Percentiles rank a stretch among this genome's conserved stretches.
These are phyloP conservation scores for Fragum sueziense DNA, from an alignment of 2,888 invertebrate species.

Conservation along the genomic window DNA sequence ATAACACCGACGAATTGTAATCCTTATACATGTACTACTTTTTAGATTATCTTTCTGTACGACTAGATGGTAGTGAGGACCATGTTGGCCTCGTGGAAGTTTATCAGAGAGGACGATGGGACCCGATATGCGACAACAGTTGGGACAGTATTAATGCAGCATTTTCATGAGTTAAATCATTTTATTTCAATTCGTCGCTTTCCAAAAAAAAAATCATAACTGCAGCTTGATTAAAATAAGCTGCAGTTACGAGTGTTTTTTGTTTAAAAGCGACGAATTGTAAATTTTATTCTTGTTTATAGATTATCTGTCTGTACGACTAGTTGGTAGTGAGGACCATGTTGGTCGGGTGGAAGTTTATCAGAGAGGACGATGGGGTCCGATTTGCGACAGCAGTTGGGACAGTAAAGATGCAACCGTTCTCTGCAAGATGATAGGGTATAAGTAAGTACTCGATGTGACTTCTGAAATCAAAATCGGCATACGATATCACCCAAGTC, in stretches of 20 bases:
- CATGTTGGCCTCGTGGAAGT: constrained; percentile 1
- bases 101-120: constrained; percentile 13
- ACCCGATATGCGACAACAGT: background rate
- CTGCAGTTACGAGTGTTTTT: too few species aligned
- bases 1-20: constrained; percentile 4
- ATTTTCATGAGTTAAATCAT: too few species aligned
- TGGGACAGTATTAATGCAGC: constrained; percentile 14
- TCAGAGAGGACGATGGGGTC: constrained; percentile 4
- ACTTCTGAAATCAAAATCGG: too few species aligned
- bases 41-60: constrained; percentile 13
- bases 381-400: constrained; percentile 17
- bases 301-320: constrained; percentile 16
- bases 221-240: too few species aligned
- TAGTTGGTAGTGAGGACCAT: background rate
- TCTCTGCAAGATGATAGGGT: constrained; percentile 20
- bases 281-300: too few species aligned
- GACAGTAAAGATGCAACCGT: constrained; percentile 1
- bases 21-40: too few species aligned
- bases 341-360: constrained; percentile 11
- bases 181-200: too few species aligned
- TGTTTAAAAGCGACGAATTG: background rate
- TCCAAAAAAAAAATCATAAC: too few species aligned
- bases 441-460: constrained; percentile 4
- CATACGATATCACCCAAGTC: too few species aligned
- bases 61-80: background rate